A percentile compares a stretch with the other conserved stretches of the same genome.
phyloP scores from a whole-genome alignment of 1,140 invertebrate genomes.

The Microplitis mediator region DNA sequence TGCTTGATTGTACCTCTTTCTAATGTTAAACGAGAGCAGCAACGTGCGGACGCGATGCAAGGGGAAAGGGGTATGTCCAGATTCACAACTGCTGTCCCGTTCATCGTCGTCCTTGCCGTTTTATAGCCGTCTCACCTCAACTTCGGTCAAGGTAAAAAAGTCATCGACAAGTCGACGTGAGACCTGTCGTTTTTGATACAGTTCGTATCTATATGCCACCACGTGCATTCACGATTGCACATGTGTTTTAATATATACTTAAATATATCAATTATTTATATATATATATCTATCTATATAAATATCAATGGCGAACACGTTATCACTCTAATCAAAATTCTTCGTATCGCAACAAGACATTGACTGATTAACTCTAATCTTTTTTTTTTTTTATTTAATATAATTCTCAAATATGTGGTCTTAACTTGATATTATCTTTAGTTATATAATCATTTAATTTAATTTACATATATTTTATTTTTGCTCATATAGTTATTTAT shows the following conservation, averaged over 20 bases:
- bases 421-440: background rate
- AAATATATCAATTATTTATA: too few relatives aligned
- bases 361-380: background rate
- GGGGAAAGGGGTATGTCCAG: constrained; percentile 52
- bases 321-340: background rate
- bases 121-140: constrained; percentile 52
- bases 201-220: background rate
- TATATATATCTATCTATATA: too few relatives aligned
- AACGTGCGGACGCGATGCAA: constrained; percentile 52
- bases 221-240: background rate
- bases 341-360: background rate
- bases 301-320: background rate
- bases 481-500: background rate
- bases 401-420: background rate
- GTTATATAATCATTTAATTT: background rate
- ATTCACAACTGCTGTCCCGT: constrained; percentile 56
- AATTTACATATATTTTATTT: background rate
- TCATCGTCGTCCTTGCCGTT: constrained; percentile 56
- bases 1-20: constrained; percentile 50
- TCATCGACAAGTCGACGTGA: constrained; percentile 11
- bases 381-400: too few relatives aligned
- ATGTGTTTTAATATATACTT: background rate
- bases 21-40: constrained; percentile 56
- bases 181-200: constrained; percentile 6
- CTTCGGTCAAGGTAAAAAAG: constrained; percentile 54